Percentiles rank a stretch among this genome's conserved stretches.
These are phyloP conservation scores for Scatophagus argus DNA, from an alignment of 2,113 vertebrate genomes.

Conservation along the genomic window DNA sequence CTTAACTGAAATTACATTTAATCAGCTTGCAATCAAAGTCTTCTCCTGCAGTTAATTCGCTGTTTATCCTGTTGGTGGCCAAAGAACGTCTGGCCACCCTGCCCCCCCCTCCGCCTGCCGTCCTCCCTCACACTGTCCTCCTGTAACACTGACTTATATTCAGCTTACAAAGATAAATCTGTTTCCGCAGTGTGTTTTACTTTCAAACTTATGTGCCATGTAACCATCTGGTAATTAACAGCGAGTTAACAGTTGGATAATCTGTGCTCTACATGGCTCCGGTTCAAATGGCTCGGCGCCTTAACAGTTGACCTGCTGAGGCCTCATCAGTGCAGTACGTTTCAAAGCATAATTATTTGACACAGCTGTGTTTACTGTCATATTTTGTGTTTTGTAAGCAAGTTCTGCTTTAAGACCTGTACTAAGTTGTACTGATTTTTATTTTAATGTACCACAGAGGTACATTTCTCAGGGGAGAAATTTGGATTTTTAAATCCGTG, in stretches of 20 bases:
- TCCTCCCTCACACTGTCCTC: not conserved
- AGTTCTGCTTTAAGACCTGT: not conserved
- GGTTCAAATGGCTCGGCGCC: constrained; percentile 9
- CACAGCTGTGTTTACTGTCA: not conserved
- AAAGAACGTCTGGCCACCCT: not conserved
- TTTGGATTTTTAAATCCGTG: not conserved
- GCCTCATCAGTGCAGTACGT: not conserved
- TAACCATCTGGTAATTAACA: constrained; percentile 46
- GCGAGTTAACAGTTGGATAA: constrained; percentile 36
- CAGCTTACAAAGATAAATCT: not conserved
- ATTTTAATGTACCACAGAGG: not conserved
- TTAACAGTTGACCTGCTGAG: constrained; percentile 12
- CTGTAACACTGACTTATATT: not conserved
- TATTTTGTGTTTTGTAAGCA: not conserved
- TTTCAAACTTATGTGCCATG: constrained; percentile 10
- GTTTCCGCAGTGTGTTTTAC: not conserved
- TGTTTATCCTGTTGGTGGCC: constrained; percentile 37
- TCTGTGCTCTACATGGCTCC: constrained; percentile 32
- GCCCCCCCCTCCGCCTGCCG: accelerated
- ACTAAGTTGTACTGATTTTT: no score
- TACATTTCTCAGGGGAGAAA: no score
- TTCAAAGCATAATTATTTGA: constrained; percentile 2
- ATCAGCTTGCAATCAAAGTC: constrained; percentile 52
- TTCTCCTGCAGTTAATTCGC: constrained; percentile 32
- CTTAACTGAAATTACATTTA: constrained; percentile 31